phyloP scores from a whole-genome alignment of 1,140 invertebrate genomes.

The Panagrolaimus sp. region DNA sequence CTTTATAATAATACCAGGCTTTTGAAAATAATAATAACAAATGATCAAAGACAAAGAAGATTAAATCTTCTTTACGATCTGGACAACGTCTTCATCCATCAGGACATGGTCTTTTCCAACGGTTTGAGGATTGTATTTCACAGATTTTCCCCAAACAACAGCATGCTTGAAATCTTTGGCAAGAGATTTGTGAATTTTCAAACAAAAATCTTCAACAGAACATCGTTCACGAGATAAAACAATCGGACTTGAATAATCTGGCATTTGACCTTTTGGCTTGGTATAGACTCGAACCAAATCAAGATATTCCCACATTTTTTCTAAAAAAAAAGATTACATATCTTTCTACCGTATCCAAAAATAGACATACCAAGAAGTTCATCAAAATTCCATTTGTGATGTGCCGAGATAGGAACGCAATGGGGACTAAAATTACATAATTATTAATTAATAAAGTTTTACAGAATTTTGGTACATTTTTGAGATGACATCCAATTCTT shows the following conservation, averaged over 20 bases:
- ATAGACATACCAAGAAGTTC: constrained; percentile 94
- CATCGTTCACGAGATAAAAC: constrained; percentile 81
- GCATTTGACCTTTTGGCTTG: constrained; percentile 96
- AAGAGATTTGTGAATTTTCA: constrained; percentile 92
- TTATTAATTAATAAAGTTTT: constrained; percentile 81
- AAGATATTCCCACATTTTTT: constrained; percentile 97
- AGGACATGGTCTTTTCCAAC: constrained; percentile 95
- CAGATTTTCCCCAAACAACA: constrained; percentile 95
- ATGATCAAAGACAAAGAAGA: neutral
- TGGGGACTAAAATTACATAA: constrained; percentile 99
- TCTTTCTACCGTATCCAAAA: no score
- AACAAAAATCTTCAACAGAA: constrained; percentile 94
- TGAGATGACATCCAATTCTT: constrained; percentile 97
- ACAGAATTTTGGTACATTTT: constrained; percentile 91
- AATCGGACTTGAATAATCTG: constrained; percentile 92
- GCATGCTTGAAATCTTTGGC: constrained; percentile 99
- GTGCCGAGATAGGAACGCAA: constrained; percentile 96
- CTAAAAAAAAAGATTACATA: constrained; percentile 85
- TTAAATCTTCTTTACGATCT: constrained; percentile 68
- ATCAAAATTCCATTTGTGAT: constrained; percentile 99
- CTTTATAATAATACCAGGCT: no score
- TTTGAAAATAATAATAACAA: no score
- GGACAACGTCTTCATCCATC: constrained; percentile 95
- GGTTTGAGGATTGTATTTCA: constrained; percentile 97
- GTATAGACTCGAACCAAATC: constrained; percentile 78